Base-by-base conservation (phyloP, 2,888 invertebrate genomes). In the Acrobeloides nanus region DNA sequence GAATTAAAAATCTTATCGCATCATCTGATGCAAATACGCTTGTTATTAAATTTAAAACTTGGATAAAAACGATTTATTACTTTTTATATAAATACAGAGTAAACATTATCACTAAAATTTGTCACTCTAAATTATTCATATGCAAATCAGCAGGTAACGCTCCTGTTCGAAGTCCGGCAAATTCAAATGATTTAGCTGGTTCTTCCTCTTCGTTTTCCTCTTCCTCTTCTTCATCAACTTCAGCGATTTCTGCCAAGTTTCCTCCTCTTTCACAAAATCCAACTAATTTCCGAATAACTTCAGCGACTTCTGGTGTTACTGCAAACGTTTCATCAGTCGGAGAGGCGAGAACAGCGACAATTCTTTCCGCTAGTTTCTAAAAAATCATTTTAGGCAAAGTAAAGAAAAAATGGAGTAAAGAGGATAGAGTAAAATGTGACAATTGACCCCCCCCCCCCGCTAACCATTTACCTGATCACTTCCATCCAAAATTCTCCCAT, bases 401-500 rank as follows among this genome's bases (percentile, higher is more conserved):
- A 50, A 23, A 15, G 37, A 41, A 33, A 15, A 12, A 10, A 10
- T 48, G 6, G 21, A 17, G 47, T 37, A 17, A 17, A 20, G 31
- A 12, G 10, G 15, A 29, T 29, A 29, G 15, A 10, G 29, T 29
- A 12, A 29, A n/a, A 29, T 12, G 21, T 7, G 39, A 26, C 27
- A 7, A 24, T 29, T 7, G 8, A n/a, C n/a, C 21, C 15, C n/a
- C n/a, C n/a, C n/a, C n/a, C n/a, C n/a, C n/a, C n/a, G 51, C 10
- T 35, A 6, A 33, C 17, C 10, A 29, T 29, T 2, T 17, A 57
- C 57, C 39, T 58, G 51, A 38, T 58, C 40, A 25, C 37, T 59
- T 5, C 59, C 57, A 29, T 57, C 57, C 3, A 57, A 31, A 40
- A 57, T 58, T 25, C 61, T 15, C 21, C 57, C 57, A 38, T 57